Evolutionary conservation across 1,140 invertebrate species (phyloP).

Genomic region (roundworm (Caenorhabditis elegans)): WBcel235 BX284603.4:4625001-4625500

Average conservation of each 20-base stretch:
- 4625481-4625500: constrained; percentile 44
- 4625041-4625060: constrained; percentile 29
- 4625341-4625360: constrained; percentile 36
- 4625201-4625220: constrained; percentile 44
- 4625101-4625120: constrained; percentile 35
- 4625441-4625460: constrained; percentile 35
- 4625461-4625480: constrained; percentile 45
- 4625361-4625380: constrained; percentile 9
- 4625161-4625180: constrained; percentile 38
- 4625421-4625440: constrained; percentile 16
- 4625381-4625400: constrained; percentile 37
- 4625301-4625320: constrained; percentile 37
- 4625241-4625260: constrained; percentile 38
- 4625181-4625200: constrained; percentile 38
- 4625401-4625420: constrained; percentile 39
- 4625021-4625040: not conserved
- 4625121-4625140: constrained; percentile 37
- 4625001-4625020: not conserved
- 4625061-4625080: constrained; percentile 37
- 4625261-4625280: constrained; percentile 37
- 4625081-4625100: constrained; percentile 32
- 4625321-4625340: constrained; percentile 41
- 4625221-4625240: constrained; percentile 46
- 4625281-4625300: constrained; percentile 41
- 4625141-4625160: constrained; percentile 49